These are phyloP conservation scores for Galago senegalensis DNA, from an alignment of 2,797 vertebrate genomes.

Conservation along the genomic window DNA sequence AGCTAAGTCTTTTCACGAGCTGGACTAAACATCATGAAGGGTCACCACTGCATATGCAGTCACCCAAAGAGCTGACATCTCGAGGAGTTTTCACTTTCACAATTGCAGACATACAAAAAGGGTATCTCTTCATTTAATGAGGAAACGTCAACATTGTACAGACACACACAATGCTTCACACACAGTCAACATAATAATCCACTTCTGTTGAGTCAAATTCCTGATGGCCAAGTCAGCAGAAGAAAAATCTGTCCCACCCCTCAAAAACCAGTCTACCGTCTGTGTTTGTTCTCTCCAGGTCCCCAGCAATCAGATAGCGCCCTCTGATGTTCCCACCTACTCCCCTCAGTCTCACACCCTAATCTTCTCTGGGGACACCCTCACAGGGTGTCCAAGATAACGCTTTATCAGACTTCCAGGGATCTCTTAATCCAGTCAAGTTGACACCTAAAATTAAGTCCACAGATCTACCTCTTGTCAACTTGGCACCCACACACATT, in stretches of 20 bases:
- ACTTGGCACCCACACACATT: background rate
- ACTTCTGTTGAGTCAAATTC: background rate
- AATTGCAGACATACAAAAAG: background rate
- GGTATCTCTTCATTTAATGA: background rate
- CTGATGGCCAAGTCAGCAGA: background rate
- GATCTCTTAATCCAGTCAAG: background rate
- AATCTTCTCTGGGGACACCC: background rate
- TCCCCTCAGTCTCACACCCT: background rate
- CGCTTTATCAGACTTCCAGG: background rate
- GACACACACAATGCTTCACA: background rate
- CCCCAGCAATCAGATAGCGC: background rate
- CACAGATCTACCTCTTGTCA: background rate
- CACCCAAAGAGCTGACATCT: background rate
- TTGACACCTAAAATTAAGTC: background rate
- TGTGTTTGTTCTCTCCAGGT: background rate
- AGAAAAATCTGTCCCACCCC: background rate
- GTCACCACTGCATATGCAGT: background rate
- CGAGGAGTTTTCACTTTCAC: background rate
- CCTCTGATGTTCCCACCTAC: background rate
- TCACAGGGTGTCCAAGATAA: background rate
- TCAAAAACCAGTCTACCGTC: background rate
- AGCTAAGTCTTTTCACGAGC: background rate
- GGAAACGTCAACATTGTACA: background rate
- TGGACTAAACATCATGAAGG: background rate
- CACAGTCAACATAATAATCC: background rate